Conservation (phyloP, 2,113 vertebrate species). For the Cryptomyrus ogoouensis region DNA sequence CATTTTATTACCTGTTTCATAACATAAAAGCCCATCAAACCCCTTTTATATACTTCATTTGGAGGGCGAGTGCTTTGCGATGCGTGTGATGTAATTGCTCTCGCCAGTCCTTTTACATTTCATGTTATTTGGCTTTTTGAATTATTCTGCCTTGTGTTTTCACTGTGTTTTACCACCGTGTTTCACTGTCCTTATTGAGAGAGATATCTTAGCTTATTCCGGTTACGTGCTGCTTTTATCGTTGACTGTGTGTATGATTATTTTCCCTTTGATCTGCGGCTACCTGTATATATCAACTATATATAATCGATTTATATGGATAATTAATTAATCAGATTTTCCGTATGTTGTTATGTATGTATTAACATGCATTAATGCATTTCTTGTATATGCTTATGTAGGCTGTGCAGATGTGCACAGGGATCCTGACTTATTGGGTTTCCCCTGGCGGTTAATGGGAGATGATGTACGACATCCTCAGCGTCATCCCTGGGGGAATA, state of each 20-base stretch:
- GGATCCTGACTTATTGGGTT: neutral
- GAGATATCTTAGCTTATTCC: neutral
- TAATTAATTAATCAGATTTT: neutral
- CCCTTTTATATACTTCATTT: neutral
- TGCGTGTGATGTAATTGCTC: neutral
- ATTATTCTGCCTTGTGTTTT: neutral
- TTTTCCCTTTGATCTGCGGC: neutral
- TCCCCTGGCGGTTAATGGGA: slow-evolving; percentile 57
- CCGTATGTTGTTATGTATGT: neutral
- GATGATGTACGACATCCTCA: slow-evolving; percentile 60
- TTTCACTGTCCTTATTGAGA: neutral
- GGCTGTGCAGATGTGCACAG: neutral
- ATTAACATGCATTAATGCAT: neutral
- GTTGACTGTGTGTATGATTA: neutral
- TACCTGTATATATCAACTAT: neutral
- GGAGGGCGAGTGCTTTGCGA: neutral
- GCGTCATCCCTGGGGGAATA: slow-evolving; percentile 62
- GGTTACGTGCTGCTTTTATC: neutral
- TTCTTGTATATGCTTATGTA: neutral
- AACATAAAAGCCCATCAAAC: neutral
- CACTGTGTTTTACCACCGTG: neutral
- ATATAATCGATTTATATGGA: neutral
- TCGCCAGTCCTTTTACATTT: neutral
- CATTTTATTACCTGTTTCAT: slow-evolving; percentile 2
- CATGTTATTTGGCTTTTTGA: neutral